phyloP scores from a whole-genome alignment of 1,140 invertebrate species.

The Brachionus rubens region DNA sequence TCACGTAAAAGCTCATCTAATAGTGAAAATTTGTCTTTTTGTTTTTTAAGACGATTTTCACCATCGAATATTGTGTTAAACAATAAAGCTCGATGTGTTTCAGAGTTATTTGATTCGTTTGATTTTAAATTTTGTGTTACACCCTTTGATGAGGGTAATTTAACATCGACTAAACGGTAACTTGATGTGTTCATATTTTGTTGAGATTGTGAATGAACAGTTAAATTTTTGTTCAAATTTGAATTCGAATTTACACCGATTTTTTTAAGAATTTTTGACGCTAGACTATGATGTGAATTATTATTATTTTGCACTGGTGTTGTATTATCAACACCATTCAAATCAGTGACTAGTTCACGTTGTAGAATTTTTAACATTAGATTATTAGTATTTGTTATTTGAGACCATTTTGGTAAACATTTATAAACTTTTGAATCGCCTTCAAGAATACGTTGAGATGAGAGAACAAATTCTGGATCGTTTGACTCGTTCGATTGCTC shows the following conservation, averaged over 20 bases:
- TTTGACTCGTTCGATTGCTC: background rate
- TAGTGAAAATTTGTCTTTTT: slow-evolving; percentile 39
- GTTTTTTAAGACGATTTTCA: slow-evolving; percentile 35
- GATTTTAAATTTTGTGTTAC: background rate
- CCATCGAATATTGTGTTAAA: slow-evolving; percentile 27
- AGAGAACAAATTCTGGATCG: slow-evolving; percentile 30
- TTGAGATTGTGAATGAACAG: background rate
- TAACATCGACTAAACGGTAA: slow-evolving; percentile 15
- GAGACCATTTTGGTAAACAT: slow-evolving; percentile 20
- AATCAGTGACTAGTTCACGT: background rate
- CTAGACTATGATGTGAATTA: background rate
- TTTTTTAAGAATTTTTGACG: slow-evolving; percentile 12
- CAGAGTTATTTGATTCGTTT: background rate
- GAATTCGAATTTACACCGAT: slow-evolving; percentile 20
- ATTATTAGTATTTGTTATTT: slow-evolving; percentile 23
- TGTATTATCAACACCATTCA: background rate
- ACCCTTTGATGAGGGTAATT: background rate
- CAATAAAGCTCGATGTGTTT: background rate
- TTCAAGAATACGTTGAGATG: slow-evolving; percentile 8
- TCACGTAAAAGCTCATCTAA: slow-evolving; percentile 18
- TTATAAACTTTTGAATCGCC: slow-evolving; percentile 44
- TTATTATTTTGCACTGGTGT: background rate
- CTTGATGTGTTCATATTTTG: background rate
- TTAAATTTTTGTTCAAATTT: background rate
- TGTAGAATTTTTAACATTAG: slow-evolving; percentile 43